Percentiles rank a stretch among this genome's conserved stretches.
Evolutionary conservation across 53 echinoderm and acorn worm species (phyloP).

Genomic region (Temnopleurus reevesii): DNA sequence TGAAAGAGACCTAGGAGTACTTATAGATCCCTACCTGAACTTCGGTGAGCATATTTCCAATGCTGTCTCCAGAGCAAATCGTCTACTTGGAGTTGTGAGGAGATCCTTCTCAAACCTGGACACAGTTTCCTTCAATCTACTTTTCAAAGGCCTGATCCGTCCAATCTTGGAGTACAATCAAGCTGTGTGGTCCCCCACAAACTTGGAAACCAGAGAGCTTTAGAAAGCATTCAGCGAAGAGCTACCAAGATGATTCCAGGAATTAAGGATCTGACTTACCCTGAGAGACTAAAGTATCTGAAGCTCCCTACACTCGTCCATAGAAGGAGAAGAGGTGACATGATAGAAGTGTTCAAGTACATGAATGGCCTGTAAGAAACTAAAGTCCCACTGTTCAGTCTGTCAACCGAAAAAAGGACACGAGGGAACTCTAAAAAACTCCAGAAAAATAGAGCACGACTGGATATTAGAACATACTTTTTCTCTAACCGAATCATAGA

Average conservation of each 20-base stretch:
- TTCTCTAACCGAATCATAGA: too few relatives aligned
- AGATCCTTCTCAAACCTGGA: neutral
- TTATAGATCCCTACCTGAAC: neutral
- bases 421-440: too few relatives aligned
- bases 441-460: too few relatives aligned
- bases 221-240: neutral
- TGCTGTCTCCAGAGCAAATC: neutral
- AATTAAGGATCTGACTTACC: neutral
- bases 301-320: too few relatives aligned
- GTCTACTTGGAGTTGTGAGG: neutral
- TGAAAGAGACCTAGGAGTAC: neutral
- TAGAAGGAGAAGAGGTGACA: too few relatives aligned
- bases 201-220: neutral
- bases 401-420: too few relatives aligned
- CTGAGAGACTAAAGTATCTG: neutral
- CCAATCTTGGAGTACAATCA: neutral
- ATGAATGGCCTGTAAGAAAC: too few relatives aligned
- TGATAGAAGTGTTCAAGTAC: too few relatives aligned
- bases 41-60: neutral
- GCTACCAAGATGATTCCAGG: constrained; percentile 27
- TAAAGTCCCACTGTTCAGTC: too few relatives aligned
- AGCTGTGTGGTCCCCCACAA: neutral
- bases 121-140: neutral
- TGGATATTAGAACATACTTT: too few relatives aligned
- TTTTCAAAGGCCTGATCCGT: neutral